Conservation (phyloP, 2,113 vertebrate genomes). For the Chionis minor region DNA sequence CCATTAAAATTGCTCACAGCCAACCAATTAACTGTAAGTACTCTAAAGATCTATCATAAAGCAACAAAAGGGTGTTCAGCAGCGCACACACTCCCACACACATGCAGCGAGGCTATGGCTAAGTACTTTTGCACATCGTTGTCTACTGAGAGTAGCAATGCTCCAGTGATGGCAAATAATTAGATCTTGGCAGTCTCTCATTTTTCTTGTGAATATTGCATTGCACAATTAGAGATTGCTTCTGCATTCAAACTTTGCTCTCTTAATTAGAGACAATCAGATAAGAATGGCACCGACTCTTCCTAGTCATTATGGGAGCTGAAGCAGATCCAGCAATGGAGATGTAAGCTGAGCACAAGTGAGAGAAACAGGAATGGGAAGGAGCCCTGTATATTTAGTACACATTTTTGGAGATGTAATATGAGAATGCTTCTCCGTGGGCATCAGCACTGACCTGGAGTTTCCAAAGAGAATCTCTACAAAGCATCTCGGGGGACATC, state of each 20-base stretch:
- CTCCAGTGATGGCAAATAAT: slow-evolving; percentile 69
- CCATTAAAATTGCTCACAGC: slow-evolving; percentile 23
- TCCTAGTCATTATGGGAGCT: slow-evolving; percentile 2
- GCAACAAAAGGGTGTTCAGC: slow-evolving; percentile 32
- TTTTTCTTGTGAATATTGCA: slow-evolving; percentile 63
- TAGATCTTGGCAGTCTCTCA: slow-evolving; percentile 63
- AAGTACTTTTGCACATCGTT: slow-evolving; percentile 28
- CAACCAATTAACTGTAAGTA: slow-evolving; percentile 25
- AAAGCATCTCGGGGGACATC: neutral
- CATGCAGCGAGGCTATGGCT: neutral
- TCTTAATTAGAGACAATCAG: slow-evolving; percentile 69
- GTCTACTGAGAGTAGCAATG: slow-evolving; percentile 53
- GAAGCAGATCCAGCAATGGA: slow-evolving; percentile 4
- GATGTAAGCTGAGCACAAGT: neutral
- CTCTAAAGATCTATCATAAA: slow-evolving; percentile 21
- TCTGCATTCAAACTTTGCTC: slow-evolving; percentile 46
- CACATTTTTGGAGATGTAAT: neutral
- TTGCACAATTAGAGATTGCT: slow-evolving; percentile 53
- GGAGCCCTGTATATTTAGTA: neutral
- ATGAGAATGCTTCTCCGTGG: neutral
- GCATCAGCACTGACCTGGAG: neutral
- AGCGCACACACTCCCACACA: neutral
- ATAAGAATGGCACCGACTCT: slow-evolving; percentile 22
- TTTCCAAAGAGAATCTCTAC: neutral
- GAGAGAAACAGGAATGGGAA: neutral